phyloP scores from a whole-genome alignment of 2,113 vertebrate species.

The Anoura caudifer region DNA sequence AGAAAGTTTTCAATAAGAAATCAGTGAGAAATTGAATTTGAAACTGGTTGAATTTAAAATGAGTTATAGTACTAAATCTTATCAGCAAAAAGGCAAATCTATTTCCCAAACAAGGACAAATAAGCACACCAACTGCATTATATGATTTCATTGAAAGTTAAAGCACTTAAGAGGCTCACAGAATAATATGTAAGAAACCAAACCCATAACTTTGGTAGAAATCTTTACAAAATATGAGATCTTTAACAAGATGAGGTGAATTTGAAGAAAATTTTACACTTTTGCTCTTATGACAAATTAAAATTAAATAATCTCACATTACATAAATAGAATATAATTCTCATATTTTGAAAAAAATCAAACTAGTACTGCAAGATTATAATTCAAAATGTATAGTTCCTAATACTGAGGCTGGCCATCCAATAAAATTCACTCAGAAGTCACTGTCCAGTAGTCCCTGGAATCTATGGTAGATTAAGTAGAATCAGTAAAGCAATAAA shows the following conservation, averaged over 20 bases:
- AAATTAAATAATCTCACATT: not conserved
- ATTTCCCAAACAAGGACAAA: slow-evolving; percentile 10
- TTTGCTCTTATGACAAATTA: not conserved
- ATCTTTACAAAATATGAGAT: not conserved
- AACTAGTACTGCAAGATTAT: not conserved
- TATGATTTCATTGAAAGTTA: not conserved
- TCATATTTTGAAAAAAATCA: not conserved
- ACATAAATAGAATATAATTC: not conserved
- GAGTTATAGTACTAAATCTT: not conserved
- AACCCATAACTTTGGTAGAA: not conserved
- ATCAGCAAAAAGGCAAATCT: not conserved
- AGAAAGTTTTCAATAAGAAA: slow-evolving; percentile 29
- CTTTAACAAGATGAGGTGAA: not conserved
- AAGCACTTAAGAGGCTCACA: not conserved
- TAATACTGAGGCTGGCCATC: not conserved
- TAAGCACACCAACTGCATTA: not conserved
- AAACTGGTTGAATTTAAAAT: slow-evolving; percentile 10
- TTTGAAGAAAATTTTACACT: not conserved
- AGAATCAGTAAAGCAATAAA: slow-evolving; percentile 5
- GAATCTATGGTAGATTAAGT: not conserved
- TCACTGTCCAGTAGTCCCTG: not conserved
- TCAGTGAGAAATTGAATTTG: slow-evolving; percentile 4
- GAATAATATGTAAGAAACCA: not conserved
- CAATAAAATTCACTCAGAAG: not conserved
- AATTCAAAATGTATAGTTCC: not conserved